Evolutionary conservation across 2,797 vertebrate genomes (phyloP).

Genomic region (Sebastes cheni): DNA sequence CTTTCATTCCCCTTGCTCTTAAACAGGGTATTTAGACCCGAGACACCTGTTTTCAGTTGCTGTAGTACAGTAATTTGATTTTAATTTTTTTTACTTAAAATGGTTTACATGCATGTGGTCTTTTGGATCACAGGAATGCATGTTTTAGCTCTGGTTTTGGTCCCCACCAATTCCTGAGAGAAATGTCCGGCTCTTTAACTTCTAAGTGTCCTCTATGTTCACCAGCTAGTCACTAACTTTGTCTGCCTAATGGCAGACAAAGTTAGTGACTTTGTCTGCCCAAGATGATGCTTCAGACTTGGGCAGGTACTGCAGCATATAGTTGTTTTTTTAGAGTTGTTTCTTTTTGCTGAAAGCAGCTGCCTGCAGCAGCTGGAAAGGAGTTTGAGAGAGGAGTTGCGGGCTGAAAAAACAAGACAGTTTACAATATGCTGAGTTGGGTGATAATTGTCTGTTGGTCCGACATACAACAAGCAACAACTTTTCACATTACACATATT

Average conservation of each 20-base stretch:
- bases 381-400: neutral
- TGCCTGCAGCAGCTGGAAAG: neutral
- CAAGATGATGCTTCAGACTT: too few species aligned
- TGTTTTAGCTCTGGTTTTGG: neutral
- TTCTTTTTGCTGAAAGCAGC: neutral
- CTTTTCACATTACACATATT: neutral
- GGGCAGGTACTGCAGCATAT: neutral
- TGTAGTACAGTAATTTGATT: neutral
- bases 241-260: too few species aligned
- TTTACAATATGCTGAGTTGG: neutral
- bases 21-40: neutral
- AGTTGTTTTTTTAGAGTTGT: neutral
- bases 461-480: neutral
- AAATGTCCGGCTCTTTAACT: neutral
- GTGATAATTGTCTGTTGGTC: neutral
- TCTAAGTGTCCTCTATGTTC: neutral
- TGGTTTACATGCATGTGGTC: neutral
- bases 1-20: neutral
- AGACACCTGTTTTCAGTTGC: neutral
- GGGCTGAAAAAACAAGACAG: neutral
- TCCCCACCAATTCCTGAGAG: neutral
- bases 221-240: neutral
- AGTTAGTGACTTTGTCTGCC: neutral
- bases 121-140: neutral
- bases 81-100: neutral